Conservation (phyloP, 2,888 invertebrate species). For the Smittia aterrima region DNA sequence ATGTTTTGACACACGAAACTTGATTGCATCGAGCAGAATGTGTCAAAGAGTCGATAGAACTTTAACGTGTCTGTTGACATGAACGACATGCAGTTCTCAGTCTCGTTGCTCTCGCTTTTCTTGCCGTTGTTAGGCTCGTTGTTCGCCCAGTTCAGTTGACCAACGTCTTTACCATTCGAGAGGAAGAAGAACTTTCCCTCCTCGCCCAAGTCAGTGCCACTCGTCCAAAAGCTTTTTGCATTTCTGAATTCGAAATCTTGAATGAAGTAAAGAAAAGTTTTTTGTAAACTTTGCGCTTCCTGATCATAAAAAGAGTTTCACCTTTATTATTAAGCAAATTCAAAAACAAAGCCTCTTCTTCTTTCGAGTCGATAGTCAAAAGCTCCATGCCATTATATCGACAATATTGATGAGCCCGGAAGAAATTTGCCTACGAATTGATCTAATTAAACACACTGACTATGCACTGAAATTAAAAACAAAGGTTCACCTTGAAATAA, state of each 20-base stretch:
- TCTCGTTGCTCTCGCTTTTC: constrained; percentile 29
- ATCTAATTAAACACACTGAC: background rate
- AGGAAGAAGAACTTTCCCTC: constrained; percentile 32
- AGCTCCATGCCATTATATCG: constrained; percentile 23
- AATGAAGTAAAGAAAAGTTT: background rate
- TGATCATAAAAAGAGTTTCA: background rate
- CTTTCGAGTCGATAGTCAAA: constrained; percentile 34
- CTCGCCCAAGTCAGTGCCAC: constrained; percentile 29
- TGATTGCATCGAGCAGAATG: background rate
- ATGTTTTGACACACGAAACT: constrained; percentile 28
- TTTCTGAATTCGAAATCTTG: constrained; percentile 21
- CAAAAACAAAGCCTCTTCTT: constrained; percentile 24
- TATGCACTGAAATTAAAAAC: background rate
- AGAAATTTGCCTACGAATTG: constrained; percentile 35
- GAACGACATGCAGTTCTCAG: constrained; percentile 35
- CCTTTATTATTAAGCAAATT: constrained; percentile 33
- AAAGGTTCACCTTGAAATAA: constrained; percentile 24
- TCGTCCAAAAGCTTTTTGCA: constrained; percentile 33
- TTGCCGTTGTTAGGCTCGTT: constrained; percentile 20
- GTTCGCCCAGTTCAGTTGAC: background rate
- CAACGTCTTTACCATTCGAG: constrained; percentile 25
- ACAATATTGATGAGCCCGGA: constrained; percentile 36
- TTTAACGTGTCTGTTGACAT: constrained; percentile 20
- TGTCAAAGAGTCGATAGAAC: constrained; percentile 32
- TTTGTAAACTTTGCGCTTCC: background rate